These are phyloP conservation scores for Trichonephila clavata DNA, from an alignment of 1,140 invertebrate species.

Conservation along the genomic window DNA sequence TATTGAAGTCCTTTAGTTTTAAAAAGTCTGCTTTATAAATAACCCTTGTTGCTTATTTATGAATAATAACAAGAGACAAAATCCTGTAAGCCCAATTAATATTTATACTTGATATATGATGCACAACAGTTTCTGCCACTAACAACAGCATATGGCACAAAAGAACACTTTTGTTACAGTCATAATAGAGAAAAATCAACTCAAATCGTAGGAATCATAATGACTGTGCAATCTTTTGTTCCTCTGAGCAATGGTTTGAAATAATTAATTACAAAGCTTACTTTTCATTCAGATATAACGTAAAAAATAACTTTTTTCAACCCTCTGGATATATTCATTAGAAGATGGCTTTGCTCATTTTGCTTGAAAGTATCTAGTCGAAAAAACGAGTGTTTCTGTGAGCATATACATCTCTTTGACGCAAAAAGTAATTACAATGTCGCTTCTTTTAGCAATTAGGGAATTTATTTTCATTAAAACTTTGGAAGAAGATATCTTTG, in stretches of 20 bases:
- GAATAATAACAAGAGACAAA: neutral
- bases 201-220: conserved; percentile 48
- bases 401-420: neutral
- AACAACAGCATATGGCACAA: conserved; percentile 40
- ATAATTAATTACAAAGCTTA: conserved; percentile 69
- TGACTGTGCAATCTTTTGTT: conserved; percentile 59
- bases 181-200: conserved; percentile 28
- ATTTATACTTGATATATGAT: neutral
- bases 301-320: conserved; percentile 50
- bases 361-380: neutral
- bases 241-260: conserved; percentile 54
- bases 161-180: conserved; percentile 38
- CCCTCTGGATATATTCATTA: conserved; percentile 55
- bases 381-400: conserved; percentile 1
- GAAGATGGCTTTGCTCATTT: conserved; percentile 41
- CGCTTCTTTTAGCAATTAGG: conserved; percentile 42
- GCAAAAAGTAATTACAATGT: conserved; percentile 51
- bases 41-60: conserved; percentile 35
- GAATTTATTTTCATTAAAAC: conserved; percentile 69
- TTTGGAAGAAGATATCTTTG: conserved; percentile 20
- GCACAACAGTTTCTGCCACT: neutral
- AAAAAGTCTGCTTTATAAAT: neutral
- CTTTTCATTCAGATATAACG: conserved; percentile 29
- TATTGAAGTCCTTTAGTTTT: neutral
- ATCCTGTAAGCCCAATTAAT: conserved; percentile 41